A percentile compares a stretch with the other conserved stretches of the same genome.
These are phyloP conservation scores for Rhizoglyphus robini DNA, from an alignment of 1,140 invertebrate species.

Conservation along the genomic window DNA sequence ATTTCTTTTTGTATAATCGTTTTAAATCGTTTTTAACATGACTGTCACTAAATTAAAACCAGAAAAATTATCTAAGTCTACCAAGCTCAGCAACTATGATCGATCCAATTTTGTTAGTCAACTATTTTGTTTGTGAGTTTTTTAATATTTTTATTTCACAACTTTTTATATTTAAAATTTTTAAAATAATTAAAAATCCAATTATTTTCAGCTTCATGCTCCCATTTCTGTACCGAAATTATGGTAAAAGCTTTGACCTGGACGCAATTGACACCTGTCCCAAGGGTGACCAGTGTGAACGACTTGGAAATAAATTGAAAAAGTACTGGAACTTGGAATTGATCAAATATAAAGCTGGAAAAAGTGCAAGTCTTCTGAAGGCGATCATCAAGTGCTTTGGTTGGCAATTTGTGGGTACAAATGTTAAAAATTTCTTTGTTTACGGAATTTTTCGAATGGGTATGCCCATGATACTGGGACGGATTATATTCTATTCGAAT, in stretches of 20 bases:
- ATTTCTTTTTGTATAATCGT: too few relatives aligned
- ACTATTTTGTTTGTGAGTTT: neutral
- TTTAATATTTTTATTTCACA: too few relatives aligned
- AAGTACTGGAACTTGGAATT: neutral
- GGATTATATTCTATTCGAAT: neutral
- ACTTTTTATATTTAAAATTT: too few relatives aligned
- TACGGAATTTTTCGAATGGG: neutral
- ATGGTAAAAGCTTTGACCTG: neutral
- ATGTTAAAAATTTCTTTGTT: neutral
- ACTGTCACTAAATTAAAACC: too few relatives aligned
- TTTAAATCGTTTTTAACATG: too few relatives aligned
- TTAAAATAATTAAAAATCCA: too few relatives aligned
- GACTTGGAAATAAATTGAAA: neutral
- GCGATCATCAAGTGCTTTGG: neutral
- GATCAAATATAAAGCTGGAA: neutral
- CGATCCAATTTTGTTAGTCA: constrained; percentile 44
- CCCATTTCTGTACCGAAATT: neutral
- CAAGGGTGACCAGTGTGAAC: neutral
- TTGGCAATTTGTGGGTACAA: neutral
- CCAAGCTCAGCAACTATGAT: too few relatives aligned
- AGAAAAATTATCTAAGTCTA: too few relatives aligned
- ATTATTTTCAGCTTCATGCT: too few relatives aligned
- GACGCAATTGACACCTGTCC: neutral
- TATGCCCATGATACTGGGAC: neutral
- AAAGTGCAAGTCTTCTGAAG: neutral